Conservation (phyloP, 2,113 vertebrate species). For the Amphiprion ocellaris region DNA sequence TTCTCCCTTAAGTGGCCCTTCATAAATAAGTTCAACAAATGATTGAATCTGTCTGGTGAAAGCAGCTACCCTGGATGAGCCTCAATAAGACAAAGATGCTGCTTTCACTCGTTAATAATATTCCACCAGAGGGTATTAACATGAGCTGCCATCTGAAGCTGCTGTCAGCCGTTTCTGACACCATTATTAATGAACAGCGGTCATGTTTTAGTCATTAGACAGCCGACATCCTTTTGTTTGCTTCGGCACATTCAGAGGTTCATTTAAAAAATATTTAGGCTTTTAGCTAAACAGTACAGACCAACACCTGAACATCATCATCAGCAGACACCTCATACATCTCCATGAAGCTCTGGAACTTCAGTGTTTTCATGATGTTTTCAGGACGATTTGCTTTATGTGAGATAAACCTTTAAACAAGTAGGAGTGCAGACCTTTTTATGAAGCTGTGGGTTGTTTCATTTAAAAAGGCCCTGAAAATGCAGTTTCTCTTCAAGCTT, state of each 20-base stretch:
- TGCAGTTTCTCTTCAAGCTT: not conserved
- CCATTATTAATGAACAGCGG: conserved; percentile 10
- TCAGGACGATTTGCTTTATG: not conserved
- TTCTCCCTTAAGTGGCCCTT: conserved; percentile 52
- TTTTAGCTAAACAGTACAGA: conserved; percentile 16
- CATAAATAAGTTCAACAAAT: conserved; percentile 53
- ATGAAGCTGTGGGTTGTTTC: not conserved
- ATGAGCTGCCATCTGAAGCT: conserved; percentile 4
- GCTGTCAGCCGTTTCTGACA: not conserved
- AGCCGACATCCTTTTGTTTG: conserved; percentile 22
- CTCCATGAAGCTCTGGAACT: not conserved
- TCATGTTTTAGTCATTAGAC: conserved; percentile 29
- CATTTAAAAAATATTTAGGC: not conserved
- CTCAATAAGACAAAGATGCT: conserved; percentile 29
- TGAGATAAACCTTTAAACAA: not conserved
- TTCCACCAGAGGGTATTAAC: conserved; percentile 9
- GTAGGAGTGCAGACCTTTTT: not conserved
- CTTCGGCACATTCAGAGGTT: conserved; percentile 20
- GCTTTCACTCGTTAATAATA: conserved; percentile 36
- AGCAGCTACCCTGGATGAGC: not conserved
- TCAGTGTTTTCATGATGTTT: not conserved
- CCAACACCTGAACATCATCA: not conserved
- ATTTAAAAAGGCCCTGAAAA: not conserved
- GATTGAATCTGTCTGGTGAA: not conserved
- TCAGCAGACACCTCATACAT: not conserved